phyloP scores from a whole-genome alignment of 2,797 vertebrate species.

The Lagocephalus sceleratus region DNA sequence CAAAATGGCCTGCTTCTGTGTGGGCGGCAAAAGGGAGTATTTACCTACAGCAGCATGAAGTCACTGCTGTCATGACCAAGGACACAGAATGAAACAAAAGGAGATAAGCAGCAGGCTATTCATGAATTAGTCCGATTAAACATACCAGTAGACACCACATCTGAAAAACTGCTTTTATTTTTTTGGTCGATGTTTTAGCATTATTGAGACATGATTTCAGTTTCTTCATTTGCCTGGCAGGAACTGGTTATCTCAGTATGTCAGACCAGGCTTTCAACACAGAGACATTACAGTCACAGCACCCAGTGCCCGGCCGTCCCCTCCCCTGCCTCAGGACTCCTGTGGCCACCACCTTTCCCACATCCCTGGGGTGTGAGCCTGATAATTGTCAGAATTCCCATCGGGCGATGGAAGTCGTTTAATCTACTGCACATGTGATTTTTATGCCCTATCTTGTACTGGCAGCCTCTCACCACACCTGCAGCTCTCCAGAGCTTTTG shows the following conservation, averaged over 20 bases:
- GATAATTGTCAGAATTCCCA: constrained; percentile 80
- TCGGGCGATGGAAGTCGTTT: constrained; percentile 67
- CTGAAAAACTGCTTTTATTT: constrained; percentile 54
- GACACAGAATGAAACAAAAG: constrained; percentile 59
- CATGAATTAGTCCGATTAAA: constrained; percentile 55
- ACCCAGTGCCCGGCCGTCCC: constrained; percentile 33
- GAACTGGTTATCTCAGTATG: constrained; percentile 73
- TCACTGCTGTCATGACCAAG: constrained; percentile 23
- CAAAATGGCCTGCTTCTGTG: constrained; percentile 54
- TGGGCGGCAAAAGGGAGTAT: constrained; percentile 42
- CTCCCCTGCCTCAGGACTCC: constrained; percentile 47
- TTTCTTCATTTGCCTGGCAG: constrained; percentile 54
- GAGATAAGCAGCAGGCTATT: constrained; percentile 60
- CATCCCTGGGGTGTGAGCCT: constrained; percentile 62
- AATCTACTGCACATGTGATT: constrained; percentile 78
- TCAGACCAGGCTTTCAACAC: constrained; percentile 63
- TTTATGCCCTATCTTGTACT: constrained; percentile 66
- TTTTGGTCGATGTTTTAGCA: constrained; percentile 31
- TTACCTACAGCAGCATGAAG: constrained; percentile 43
- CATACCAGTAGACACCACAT: constrained; percentile 35
- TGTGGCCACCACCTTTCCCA: constrained; percentile 34
- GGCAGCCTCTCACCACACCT: constrained; percentile 67
- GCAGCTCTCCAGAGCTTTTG: constrained; percentile 54
- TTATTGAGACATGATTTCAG: constrained; percentile 38
- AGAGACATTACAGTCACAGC: constrained; percentile 54